These are phyloP conservation scores for Ephialtes manifestator DNA, from an alignment of 2,888 invertebrate genomes.

Conservation along the genomic window DNA sequence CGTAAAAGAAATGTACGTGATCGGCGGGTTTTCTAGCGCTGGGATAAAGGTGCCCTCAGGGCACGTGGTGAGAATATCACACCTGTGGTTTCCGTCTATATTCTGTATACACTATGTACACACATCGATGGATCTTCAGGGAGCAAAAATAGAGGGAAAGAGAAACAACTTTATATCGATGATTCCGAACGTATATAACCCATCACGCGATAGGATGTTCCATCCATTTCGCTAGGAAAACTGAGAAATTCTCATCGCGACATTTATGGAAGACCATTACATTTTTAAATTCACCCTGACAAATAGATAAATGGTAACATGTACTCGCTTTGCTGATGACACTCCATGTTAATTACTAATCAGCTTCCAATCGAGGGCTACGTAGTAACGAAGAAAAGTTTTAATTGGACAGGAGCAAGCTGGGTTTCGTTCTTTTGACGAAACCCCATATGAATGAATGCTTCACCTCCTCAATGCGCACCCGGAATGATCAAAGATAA, in stretches of 20 bases:
- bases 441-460: constrained; percentile 13
- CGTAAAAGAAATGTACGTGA: constrained; percentile 64
- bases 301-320: neutral
- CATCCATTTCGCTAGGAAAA: neutral
- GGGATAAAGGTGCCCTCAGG: constrained; percentile 20
- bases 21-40: constrained; percentile 21
- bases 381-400: constrained; percentile 37
- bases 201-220: neutral
- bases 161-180: neutral
- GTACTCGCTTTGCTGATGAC: neutral
- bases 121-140: constrained; percentile 9
- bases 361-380: constrained; percentile 1
- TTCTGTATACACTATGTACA: constrained; percentile 2
- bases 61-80: constrained; percentile 53
- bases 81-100: constrained; percentile 43
- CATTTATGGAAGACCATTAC: neutral
- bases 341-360: constrained; percentile 14
- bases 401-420: constrained; percentile 45
- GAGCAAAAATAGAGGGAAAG: constrained; percentile 17
- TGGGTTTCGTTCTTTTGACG: constrained; percentile 6
- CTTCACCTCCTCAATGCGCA: constrained; percentile 14
- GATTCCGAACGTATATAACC: neutral
- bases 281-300: neutral
- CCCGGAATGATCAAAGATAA: constrained; percentile 52
- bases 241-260: neutral